These are phyloP conservation scores for Caloenas nicobarica DNA, from an alignment of 2,113 vertebrate species.

Conservation along the genomic window DNA sequence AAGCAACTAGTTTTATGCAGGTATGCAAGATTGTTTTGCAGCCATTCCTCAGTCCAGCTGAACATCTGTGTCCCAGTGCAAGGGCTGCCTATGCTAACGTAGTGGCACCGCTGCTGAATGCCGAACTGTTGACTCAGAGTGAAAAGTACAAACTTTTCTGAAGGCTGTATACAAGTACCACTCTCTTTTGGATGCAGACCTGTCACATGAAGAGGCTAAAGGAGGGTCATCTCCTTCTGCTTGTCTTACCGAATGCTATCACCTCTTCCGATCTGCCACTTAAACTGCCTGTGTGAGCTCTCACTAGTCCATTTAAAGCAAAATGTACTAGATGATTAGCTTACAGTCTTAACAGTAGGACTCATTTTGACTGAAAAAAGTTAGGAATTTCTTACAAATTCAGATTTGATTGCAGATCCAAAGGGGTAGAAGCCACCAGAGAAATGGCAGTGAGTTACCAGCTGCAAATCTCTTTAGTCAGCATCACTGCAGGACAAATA, in stretches of 20 bases:
- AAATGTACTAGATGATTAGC: neutral
- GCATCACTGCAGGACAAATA: neutral
- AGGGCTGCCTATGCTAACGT: neutral
- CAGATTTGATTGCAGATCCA: neutral
- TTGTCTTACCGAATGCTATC: neutral
- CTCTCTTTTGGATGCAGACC: neutral
- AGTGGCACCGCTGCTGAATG: neutral
- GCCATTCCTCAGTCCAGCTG: neutral
- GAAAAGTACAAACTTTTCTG: neutral
- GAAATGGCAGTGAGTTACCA: neutral
- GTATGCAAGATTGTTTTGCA: neutral
- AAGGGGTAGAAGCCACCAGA: neutral
- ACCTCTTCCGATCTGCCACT: neutral
- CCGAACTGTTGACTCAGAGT: neutral
- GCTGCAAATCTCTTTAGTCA: neutral
- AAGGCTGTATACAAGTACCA: neutral
- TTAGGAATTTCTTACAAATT: neutral
- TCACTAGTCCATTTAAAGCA: neutral
- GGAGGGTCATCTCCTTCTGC: slow-evolving; percentile 1
- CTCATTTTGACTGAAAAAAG: neutral
- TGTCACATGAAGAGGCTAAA: neutral
- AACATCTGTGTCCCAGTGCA: neutral
- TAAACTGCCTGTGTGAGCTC: neutral
- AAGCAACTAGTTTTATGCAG: neutral
- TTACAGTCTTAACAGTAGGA: neutral